Evolutionary conservation across 1,140 invertebrate genomes (phyloP), one percentile per base, ranked within the genome.

Genomic region (Caenorhabditis latens): DNA sequence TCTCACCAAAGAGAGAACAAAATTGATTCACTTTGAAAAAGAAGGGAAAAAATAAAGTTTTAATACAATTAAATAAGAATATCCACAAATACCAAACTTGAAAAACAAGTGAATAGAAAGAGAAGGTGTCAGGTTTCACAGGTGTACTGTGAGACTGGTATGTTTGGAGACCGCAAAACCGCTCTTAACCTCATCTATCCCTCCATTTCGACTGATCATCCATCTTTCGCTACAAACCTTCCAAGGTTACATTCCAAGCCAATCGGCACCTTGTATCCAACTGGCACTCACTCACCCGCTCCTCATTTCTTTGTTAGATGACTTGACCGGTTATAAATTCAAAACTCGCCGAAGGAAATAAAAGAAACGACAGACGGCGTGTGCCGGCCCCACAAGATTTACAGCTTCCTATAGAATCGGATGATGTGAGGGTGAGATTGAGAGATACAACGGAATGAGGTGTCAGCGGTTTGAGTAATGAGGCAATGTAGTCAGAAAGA

Each of bases 201-300:
- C 71, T 24, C 46, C 19, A 14, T 79, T 79, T 79, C 71, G 43
- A 21, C 46, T 79, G 71, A 79, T 79, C 71, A 79, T 79, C 71
- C 71, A 79, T 79, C 71, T 79, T 79, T 14, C 9, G 6, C 13
- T 3, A 43, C 40, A 50, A 24, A 7, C 71, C 46, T 50, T 79
- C 71, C 71, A 79, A 79, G 71, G 71, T 79, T 79, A 79, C 71
- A 79, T 79, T 79, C 71, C 71, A 79, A 79, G 71, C 71, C 71
- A 24, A 79, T 79, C 71, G 71, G 71, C 71, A 79, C 71, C 46
- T 79, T 79, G 71, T 79, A 53, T 48, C 65, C 65, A 19, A 71
- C 65, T 71, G 65, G 40, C 65, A 46, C 65, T 71, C 40, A 71
- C 65, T 65, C 65, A 71, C 65, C 46, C 65, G 42, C 65, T 50